Percentiles rank a stretch among this genome's conserved stretches.
Conservation (phyloP, 2,797 vertebrate species). For the Sebastes iracundus region DNA sequence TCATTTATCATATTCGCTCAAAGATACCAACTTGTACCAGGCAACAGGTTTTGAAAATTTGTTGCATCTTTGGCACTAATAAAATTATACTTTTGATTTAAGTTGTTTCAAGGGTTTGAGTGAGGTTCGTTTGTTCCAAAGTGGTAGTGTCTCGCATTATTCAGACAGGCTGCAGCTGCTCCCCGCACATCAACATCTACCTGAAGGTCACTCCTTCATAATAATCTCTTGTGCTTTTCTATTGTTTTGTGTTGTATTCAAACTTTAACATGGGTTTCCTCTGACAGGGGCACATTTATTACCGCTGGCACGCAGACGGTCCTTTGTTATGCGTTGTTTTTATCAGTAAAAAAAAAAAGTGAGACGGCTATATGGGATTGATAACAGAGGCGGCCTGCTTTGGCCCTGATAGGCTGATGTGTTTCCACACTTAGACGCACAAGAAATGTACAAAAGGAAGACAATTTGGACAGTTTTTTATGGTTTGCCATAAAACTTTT, state of each 20-base stretch:
- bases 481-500: not conserved
- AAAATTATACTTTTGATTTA: constrained; percentile 3
- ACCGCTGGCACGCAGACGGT: constrained; percentile 57
- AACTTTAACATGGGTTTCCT: constrained; percentile 35
- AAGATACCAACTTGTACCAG: too few species aligned
- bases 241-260: constrained; percentile 48
- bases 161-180: not conserved
- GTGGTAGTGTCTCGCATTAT: not conserved
- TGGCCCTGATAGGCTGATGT: constrained; percentile 46
- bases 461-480: not conserved
- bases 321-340: constrained; percentile 63
- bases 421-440: not conserved
- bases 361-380: constrained; percentile 55
- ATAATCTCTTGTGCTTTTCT: constrained; percentile 21
- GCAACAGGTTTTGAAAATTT: not conserved
- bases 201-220: not conserved
- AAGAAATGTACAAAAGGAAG: not conserved
- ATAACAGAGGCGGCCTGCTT: constrained; percentile 74
- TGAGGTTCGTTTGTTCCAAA: not conserved
- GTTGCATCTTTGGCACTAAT: constrained; percentile 2
- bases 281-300: constrained; percentile 62
- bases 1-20: too few species aligned
- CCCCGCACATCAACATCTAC: not conserved
- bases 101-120: not conserved
- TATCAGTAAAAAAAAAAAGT: constrained; percentile 58